These are phyloP conservation scores for Homalodisca vitripennis DNA, from an alignment of 1,140 invertebrate genomes.

Conservation along the genomic window DNA sequence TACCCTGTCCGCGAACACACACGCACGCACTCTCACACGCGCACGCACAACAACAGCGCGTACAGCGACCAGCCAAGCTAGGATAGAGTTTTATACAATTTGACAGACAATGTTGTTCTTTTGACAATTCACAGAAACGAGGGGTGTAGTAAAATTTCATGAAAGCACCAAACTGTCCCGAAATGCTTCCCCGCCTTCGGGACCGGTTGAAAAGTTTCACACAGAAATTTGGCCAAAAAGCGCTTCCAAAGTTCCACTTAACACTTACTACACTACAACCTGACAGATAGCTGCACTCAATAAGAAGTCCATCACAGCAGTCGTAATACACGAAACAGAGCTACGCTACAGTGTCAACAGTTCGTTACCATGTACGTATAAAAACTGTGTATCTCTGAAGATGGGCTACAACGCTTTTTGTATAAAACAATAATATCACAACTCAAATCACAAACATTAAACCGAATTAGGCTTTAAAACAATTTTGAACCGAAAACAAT, in stretches of 20 bases:
- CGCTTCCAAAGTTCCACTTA: background rate
- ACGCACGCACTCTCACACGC: background rate
- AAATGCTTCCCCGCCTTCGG: too few relatives aligned
- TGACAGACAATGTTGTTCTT: constrained; percentile 1
- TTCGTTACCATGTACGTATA: too few relatives aligned
- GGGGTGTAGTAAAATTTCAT: constrained; percentile 16
- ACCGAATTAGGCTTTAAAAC: too few relatives aligned
- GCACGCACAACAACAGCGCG: background rate
- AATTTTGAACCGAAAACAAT: too few relatives aligned
- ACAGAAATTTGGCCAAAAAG: background rate
- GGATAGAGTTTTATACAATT: background rate
- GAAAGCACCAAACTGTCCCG: constrained; percentile 18
- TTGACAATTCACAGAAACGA: background rate
- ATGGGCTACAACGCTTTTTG: too few relatives aligned
- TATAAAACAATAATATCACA: too few relatives aligned
- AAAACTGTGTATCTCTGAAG: too few relatives aligned
- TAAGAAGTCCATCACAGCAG: constrained; percentile 11
- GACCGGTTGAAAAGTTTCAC: constrained; percentile 1
- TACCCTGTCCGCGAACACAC: background rate
- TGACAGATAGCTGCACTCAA: background rate
- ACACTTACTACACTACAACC: constrained; percentile 11
- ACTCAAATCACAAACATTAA: too few relatives aligned
- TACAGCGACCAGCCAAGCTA: background rate
- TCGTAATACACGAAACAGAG: constrained; percentile 2
- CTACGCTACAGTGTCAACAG: too few relatives aligned